phyloP scores from a whole-genome alignment of 1,140 invertebrate species.

The Hypsibius dujardini region DNA sequence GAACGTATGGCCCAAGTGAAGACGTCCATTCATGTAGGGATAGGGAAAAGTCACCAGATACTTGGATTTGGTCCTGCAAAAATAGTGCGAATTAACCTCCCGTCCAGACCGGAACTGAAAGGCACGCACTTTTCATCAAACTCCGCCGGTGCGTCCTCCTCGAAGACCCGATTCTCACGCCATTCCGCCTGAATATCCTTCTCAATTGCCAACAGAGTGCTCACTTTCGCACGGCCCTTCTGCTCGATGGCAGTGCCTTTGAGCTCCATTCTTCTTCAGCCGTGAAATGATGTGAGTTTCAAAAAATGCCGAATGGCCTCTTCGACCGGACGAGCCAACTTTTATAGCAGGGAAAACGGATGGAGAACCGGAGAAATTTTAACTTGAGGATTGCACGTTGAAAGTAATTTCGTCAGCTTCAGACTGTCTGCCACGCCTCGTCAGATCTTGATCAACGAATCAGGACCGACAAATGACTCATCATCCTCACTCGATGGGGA shows the following conservation, averaged over 20 bases:
- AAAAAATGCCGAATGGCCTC: too few species aligned
- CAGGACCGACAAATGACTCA: too few species aligned
- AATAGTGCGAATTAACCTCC: conserved; percentile 20
- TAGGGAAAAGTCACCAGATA: conserved; percentile 89
- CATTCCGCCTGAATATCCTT: conserved; percentile 61
- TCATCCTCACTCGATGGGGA: too few species aligned
- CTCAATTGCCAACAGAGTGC: conserved; percentile 72
- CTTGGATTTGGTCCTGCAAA: conserved; percentile 41
- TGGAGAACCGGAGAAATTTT: too few species aligned
- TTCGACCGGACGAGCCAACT: too few species aligned
- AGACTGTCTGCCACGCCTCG: too few species aligned
- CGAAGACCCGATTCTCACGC: conserved; percentile 56
- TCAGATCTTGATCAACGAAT: too few species aligned
- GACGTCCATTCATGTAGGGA: conserved; percentile 96
- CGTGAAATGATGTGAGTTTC: too few species aligned
- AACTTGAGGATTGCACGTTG: too few species aligned
- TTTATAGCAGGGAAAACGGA: too few species aligned
- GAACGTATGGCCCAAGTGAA: conserved; percentile 95
- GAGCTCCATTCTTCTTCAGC: too few species aligned
- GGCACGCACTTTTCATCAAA: conserved; percentile 12
- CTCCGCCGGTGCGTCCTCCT: conserved; percentile 51
- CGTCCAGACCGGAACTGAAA: neutral
- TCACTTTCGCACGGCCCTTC: conserved; percentile 80
- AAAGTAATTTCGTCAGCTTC: too few species aligned
- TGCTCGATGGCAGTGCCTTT: conserved; percentile 38